Conservation (phyloP, 2,113 vertebrate genomes). For the Theristicus caerulescens region DNA sequence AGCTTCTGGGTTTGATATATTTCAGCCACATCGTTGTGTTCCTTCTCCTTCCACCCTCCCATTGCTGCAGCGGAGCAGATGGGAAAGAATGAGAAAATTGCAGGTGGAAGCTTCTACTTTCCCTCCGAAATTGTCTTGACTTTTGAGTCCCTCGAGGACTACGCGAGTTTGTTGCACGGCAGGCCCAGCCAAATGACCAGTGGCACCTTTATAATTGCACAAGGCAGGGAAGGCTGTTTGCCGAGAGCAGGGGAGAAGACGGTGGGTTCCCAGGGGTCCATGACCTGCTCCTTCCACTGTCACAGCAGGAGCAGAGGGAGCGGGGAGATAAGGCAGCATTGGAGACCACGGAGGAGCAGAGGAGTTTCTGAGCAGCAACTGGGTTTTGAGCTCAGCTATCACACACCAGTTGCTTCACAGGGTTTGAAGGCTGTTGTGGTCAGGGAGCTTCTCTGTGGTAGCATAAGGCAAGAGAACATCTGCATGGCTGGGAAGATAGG, state of each 20-base stretch:
- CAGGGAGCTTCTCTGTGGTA: background rate
- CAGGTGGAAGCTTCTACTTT: background rate
- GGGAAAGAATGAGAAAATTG: background rate
- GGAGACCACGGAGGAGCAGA: background rate
- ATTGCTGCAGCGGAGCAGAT: rapidly evolving
- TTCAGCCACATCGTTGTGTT: background rate
- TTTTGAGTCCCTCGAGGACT: background rate
- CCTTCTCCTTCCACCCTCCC: background rate
- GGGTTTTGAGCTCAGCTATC: background rate
- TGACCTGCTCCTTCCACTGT: background rate
- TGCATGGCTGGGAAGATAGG: background rate
- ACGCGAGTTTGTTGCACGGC: rapidly evolving
- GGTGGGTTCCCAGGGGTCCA: rapidly evolving
- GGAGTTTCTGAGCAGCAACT: background rate
- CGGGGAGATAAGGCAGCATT: background rate
- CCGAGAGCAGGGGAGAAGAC: rapidly evolving
- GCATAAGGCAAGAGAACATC: background rate
- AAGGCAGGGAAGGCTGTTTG: background rate
- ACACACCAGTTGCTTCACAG: rapidly evolving
- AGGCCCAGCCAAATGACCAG: background rate
- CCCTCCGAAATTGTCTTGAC: background rate
- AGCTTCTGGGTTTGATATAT: background rate
- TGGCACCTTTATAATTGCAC: background rate
- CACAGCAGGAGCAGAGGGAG: background rate
- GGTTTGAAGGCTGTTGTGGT: background rate